These are phyloP conservation scores for Peromyscus melanophrys DNA, from an alignment of 2,797 vertebrate genomes.

Conservation along the genomic window DNA sequence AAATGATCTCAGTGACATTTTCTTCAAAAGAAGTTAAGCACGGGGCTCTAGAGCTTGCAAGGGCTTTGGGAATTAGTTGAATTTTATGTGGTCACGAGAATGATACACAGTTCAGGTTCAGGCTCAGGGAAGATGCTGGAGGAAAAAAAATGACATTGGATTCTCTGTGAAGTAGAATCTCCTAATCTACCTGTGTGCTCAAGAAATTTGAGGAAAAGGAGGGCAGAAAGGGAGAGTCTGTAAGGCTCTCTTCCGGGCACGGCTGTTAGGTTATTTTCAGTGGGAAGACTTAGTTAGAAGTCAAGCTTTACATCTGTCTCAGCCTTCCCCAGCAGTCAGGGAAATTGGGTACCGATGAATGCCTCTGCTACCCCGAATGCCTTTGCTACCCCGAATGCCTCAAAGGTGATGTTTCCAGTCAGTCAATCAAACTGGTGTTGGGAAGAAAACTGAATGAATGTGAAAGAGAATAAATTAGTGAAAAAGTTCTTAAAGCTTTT, in stretches of 20 bases:
- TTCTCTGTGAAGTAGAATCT: constrained; percentile 27
- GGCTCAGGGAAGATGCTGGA: constrained; percentile 23
- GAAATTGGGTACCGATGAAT: constrained; percentile 4
- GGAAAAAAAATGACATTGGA: neutral
- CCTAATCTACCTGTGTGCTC: neutral
- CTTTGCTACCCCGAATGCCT: no score
- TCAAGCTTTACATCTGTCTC: constrained; percentile 54
- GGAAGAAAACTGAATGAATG: constrained; percentile 38
- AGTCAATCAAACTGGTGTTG: neutral
- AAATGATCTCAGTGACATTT: constrained; percentile 26
- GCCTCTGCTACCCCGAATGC: neutral
- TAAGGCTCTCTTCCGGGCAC: neutral
- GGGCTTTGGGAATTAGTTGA: constrained; percentile 51
- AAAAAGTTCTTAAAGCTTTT: constrained; percentile 59
- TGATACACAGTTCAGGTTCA: constrained; percentile 15
- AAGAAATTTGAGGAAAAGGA: constrained; percentile 44
- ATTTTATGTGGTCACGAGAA: constrained; percentile 49
- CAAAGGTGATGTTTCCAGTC: constrained; percentile 22
- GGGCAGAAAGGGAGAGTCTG: constrained; percentile 40
- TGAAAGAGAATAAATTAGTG: neutral
- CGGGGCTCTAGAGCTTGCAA: neutral
- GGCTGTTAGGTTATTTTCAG: neutral
- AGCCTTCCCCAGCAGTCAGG: neutral
- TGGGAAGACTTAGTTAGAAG: constrained; percentile 43
- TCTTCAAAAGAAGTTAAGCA: constrained; percentile 19